phyloP scores from a whole-genome alignment of 2,888 invertebrate species.

The Polyommatus iphigenia region DNA sequence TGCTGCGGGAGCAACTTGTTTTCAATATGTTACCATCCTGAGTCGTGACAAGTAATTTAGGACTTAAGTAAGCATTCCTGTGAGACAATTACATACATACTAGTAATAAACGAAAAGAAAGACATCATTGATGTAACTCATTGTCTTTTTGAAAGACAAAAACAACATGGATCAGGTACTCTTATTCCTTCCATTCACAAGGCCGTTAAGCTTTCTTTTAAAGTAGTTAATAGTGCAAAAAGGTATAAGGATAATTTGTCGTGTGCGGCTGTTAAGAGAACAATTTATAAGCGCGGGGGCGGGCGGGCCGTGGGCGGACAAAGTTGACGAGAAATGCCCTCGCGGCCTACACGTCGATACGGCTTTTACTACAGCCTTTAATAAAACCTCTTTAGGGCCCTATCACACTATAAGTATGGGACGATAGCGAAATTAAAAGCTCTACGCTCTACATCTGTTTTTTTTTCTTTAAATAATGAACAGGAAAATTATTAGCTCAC shows the following conservation, averaged over 20 bases:
- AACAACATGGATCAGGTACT: no score
- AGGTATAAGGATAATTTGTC: constrained; percentile 65
- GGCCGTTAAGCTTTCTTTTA: constrained; percentile 50
- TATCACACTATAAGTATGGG: background rate
- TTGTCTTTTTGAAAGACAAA: no score
- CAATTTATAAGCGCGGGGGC: constrained; percentile 69
- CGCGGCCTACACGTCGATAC: constrained; percentile 57
- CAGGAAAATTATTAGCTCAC: no score
- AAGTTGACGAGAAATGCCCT: constrained; percentile 63
- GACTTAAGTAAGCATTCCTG: no score
- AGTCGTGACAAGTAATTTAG: no score
- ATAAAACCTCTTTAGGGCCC: constrained; percentile 54
- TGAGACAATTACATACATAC: no score
- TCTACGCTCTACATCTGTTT: no score
- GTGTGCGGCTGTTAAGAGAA: constrained; percentile 67
- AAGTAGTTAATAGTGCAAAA: constrained; percentile 57
- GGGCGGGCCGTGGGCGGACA: constrained; percentile 67
- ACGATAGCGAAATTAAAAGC: background rate
- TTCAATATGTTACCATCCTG: no score
- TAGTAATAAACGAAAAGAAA: no score
- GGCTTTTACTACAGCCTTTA: constrained; percentile 58
- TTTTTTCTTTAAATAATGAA: no score
- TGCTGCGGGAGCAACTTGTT: no score
- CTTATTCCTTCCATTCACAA: background rate
- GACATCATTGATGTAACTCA: no score